A percentile compares a stretch with the other conserved stretches of the same genome.
Evolutionary conservation across 2,113 vertebrate species (phyloP).

Genomic region (Pycnonotus jocosus): DNA sequence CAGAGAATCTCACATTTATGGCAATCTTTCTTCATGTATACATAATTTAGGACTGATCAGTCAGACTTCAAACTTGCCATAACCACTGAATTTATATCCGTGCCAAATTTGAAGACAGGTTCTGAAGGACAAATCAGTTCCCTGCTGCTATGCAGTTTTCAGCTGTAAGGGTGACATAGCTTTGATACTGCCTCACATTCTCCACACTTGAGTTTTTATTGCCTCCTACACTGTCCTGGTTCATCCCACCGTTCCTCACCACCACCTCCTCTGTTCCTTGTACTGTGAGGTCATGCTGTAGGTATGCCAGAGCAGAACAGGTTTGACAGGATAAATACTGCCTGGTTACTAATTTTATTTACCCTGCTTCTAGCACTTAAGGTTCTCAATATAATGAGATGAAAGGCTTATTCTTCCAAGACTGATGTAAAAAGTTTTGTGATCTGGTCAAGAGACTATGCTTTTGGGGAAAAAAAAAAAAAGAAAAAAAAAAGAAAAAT

Average conservation of each 20-base stretch:
- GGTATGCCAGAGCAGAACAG: neutral
- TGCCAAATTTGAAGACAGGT: neutral
- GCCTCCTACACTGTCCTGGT: neutral
- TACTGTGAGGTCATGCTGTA: neutral
- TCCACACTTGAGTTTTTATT: neutral
- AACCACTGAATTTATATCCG: neutral
- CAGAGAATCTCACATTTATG: neutral
- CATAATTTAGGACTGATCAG: neutral
- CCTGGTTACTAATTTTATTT: conserved; percentile 9
- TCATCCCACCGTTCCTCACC: neutral
- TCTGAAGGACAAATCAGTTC: neutral
- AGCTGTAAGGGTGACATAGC: neutral
- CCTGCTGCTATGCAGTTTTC: neutral
- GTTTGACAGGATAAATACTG: neutral
- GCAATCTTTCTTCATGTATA: neutral
- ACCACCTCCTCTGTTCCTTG: neutral
- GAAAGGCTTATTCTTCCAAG: neutral
- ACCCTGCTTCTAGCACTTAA: neutral
- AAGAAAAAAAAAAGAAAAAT: neutral
- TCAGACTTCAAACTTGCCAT: neutral
- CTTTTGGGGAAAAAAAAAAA: neutral
- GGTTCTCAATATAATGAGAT: neutral
- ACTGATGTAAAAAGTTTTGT: neutral
- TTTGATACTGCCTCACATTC: neutral
- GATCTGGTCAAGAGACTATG: neutral